A percentile compares a stretch with the other conserved stretches of the same genome.
These are phyloP conservation scores for Ornithoptera alexandrae DNA, from an alignment of 2,888 invertebrate genomes.

Conservation along the genomic window DNA sequence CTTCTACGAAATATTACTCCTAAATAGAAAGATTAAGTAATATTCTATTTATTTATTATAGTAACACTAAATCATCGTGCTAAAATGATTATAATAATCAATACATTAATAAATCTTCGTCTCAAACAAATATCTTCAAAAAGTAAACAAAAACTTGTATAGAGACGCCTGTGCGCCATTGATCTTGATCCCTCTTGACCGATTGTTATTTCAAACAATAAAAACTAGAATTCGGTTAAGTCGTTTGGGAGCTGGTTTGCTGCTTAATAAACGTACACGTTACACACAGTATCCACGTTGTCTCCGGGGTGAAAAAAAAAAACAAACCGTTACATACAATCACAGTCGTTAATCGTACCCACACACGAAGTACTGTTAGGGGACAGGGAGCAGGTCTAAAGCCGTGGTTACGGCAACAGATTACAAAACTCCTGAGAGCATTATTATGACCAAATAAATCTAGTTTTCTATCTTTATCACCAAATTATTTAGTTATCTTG, in stretches of 20 bases:
- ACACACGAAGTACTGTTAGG: conserved; percentile 35
- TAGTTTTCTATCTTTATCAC: conserved; percentile 47
- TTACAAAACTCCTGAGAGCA: conserved; percentile 35
- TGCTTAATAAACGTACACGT: neutral
- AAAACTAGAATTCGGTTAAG: neutral
- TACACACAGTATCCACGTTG: neutral
- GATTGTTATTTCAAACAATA: neutral
- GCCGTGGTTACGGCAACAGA: conserved; percentile 12
- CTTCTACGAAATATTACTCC: neutral
- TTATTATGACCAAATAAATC: conserved; percentile 64
- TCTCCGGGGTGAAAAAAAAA: neutral
- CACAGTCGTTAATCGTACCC: conserved; percentile 7
- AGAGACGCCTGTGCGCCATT: too few species aligned
- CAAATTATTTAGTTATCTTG: too few species aligned
- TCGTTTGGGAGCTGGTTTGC: neutral
- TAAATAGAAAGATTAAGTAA: neutral
- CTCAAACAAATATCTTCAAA: neutral
- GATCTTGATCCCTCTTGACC: neutral
- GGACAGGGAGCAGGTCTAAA: conserved; percentile 8
- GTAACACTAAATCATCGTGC: too few species aligned
- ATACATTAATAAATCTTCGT: too few species aligned
- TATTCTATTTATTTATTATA: neutral
- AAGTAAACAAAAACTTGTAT: neutral
- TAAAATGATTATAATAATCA: too few species aligned
- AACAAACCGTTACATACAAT: conserved; percentile 5